Percentiles rank a stretch among this genome's conserved stretches.
Evolutionary conservation across 2,797 vertebrate species (phyloP).

Genomic region (Siniperca undulata): DNA sequence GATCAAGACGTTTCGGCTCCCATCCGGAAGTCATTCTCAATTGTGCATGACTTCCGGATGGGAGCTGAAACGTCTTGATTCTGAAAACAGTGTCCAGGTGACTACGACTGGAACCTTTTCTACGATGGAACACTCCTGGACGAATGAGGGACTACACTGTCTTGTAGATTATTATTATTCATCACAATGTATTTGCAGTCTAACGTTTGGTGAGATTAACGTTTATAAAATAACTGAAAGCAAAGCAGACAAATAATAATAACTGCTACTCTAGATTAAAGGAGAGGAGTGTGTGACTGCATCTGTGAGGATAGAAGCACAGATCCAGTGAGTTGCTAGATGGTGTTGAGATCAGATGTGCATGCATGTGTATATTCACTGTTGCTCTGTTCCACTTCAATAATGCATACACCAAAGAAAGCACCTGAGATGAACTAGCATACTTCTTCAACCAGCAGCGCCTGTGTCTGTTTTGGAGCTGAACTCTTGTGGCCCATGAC

Average conservation of each 20-base stretch:
- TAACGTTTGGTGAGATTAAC: neutral
- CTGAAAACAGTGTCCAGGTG: too few species aligned
- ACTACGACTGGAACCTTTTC: too few species aligned
- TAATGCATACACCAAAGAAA: neutral
- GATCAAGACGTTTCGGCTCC: too few species aligned
- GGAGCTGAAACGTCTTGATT: too few species aligned
- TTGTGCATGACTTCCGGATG: too few species aligned
- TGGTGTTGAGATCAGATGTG: neutral
- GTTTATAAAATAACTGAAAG: too few species aligned
- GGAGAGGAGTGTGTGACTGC: neutral
- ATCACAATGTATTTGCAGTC: too few species aligned
- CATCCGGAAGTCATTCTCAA: too few species aligned
- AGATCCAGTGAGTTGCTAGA: neutral
- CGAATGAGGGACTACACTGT: too few species aligned
- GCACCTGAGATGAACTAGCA: constrained; percentile 12
- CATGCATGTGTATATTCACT: constrained; percentile 10
- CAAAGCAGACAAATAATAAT: neutral
- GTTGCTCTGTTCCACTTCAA: constrained; percentile 1
- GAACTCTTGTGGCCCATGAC: neutral
- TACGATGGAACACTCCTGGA: too few species aligned
- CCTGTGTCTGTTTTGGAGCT: neutral
- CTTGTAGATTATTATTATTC: too few species aligned
- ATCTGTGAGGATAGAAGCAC: neutral
- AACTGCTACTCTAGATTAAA: too few species aligned
- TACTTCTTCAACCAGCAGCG: neutral